These are phyloP conservation scores for Larimichthys crocea DNA, from an alignment of 2,113 vertebrate species.

Conservation along the genomic window DNA sequence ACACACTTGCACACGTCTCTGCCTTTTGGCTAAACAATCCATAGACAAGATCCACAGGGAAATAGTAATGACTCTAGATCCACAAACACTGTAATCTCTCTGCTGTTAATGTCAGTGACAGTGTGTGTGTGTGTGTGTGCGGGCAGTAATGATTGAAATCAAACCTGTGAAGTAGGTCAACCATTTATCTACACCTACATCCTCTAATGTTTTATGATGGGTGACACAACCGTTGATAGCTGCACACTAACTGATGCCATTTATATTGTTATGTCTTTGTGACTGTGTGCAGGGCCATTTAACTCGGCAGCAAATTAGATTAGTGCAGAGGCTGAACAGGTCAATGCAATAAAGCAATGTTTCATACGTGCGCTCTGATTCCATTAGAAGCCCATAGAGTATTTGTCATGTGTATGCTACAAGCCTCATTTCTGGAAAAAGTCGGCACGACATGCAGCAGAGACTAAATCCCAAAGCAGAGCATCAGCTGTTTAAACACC, in stretches of 20 bases:
- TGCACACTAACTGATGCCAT: conserved; percentile 43
- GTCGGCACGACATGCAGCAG: conserved; percentile 7
- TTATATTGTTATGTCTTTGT: conserved; percentile 40
- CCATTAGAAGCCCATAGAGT: conserved; percentile 50
- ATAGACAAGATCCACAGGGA: not conserved
- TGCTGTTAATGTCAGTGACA: not conserved
- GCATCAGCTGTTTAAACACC: conserved; percentile 22
- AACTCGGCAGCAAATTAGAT: conserved; percentile 62
- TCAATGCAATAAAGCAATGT: conserved; percentile 58
- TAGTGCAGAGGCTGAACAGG: conserved; percentile 57
- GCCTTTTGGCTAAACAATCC: conserved; percentile 1
- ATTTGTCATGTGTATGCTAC: conserved; percentile 25
- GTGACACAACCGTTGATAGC: conserved; percentile 31
- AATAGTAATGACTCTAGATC: conserved; percentile 18
- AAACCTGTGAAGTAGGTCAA: conserved; percentile 44
- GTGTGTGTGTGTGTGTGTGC: not conserved
- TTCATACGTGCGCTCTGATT: conserved; percentile 61
- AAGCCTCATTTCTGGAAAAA: conserved; percentile 7
- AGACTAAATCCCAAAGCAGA: conserved; percentile 3
- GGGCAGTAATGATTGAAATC: conserved; percentile 32
- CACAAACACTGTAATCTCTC: conserved; percentile 27
- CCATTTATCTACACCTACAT: conserved; percentile 47
- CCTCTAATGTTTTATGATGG: conserved; percentile 40
- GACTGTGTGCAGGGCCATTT: conserved; percentile 49
- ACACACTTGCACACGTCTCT: not conserved